Evolutionary conservation across 2,888 invertebrate species (phyloP).

Genomic region (Hemistola chrysoprasaria): DNA sequence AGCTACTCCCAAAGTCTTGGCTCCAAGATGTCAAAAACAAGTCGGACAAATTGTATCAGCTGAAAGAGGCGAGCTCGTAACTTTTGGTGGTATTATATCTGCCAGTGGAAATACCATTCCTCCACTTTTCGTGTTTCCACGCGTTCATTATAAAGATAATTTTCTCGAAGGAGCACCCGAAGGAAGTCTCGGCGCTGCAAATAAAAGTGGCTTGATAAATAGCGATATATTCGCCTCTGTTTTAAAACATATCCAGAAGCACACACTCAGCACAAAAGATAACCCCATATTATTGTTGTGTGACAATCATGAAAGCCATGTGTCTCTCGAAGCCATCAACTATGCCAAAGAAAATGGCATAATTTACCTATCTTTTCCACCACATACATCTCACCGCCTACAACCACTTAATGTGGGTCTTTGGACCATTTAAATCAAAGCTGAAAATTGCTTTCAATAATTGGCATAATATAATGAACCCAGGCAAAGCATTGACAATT

Average conservation of each 20-base stretch:
- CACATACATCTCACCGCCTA: constrained; percentile 26
- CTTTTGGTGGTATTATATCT: constrained; percentile 32
- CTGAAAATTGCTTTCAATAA: not conserved
- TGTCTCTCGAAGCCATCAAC: too few species aligned
- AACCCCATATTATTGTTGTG: too few species aligned
- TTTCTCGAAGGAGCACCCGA: constrained; percentile 27
- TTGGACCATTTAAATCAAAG: constrained; percentile 2
- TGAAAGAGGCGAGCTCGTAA: constrained; percentile 31
- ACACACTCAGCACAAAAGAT: too few species aligned
- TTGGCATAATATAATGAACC: not conserved
- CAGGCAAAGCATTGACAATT: constrained; percentile 4
- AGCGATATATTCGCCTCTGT: too few species aligned
- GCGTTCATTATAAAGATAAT: constrained; percentile 27
- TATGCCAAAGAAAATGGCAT: too few species aligned
- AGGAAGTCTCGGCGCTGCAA: constrained; percentile 33
- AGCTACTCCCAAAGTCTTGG: constrained; percentile 29
- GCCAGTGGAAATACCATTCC: constrained; percentile 32
- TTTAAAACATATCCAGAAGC: too few species aligned
- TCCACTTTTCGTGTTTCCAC: constrained; percentile 30
- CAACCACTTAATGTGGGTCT: constrained; percentile 25
- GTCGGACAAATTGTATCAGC: constrained; percentile 25
- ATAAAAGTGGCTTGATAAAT: too few species aligned
- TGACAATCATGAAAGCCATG: too few species aligned
- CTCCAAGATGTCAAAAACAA: constrained; percentile 14
- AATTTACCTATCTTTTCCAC: constrained; percentile 17